Percentiles rank a stretch among this genome's conserved stretches.
These are phyloP conservation scores for Adela reaumurella DNA, from an alignment of 2,888 invertebrate genomes.

Conservation along the genomic window DNA sequence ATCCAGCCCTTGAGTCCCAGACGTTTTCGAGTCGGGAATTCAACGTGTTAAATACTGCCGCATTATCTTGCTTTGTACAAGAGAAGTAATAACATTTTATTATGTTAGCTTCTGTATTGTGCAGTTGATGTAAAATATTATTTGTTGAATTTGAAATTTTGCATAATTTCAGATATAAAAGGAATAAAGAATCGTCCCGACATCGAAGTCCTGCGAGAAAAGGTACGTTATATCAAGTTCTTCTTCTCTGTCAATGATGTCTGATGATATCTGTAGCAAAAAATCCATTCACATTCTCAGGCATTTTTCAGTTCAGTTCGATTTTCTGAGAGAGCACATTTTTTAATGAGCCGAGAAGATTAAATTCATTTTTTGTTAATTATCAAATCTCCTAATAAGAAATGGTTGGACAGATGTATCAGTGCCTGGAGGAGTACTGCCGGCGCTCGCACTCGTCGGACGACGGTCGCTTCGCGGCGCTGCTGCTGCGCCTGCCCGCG, in stretches of 20 bases:
- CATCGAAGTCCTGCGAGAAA: conserved; percentile 86
- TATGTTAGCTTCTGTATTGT: no score
- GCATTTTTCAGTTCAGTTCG: no score
- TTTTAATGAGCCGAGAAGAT: no score
- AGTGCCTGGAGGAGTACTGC: conserved; percentile 93
- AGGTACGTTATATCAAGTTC: conserved; percentile 56
- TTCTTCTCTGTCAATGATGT: no score
- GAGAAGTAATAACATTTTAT: conserved; percentile 1
- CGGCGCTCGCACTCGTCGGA: conserved; percentile 84
- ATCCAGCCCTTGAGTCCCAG: conserved; percentile 6
- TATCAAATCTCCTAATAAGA: no score
- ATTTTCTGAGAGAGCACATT: no score
- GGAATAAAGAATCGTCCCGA: conserved; percentile 79
- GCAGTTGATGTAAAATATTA: no score
- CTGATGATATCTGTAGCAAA: no score
- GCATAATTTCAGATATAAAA: conserved; percentile 66
- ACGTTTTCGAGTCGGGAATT: not conserved
- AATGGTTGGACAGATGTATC: conserved; percentile 71
- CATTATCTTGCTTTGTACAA: not conserved
- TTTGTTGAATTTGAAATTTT: not conserved
- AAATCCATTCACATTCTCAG: no score
- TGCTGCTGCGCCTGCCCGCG: conserved; percentile 84
- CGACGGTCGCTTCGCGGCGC: conserved; percentile 92
- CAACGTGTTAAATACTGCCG: not conserved
- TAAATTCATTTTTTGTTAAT: no score